Base-by-base conservation (phyloP, 2,797 vertebrate species). In the Hoplostethus mediterraneus region DNA sequence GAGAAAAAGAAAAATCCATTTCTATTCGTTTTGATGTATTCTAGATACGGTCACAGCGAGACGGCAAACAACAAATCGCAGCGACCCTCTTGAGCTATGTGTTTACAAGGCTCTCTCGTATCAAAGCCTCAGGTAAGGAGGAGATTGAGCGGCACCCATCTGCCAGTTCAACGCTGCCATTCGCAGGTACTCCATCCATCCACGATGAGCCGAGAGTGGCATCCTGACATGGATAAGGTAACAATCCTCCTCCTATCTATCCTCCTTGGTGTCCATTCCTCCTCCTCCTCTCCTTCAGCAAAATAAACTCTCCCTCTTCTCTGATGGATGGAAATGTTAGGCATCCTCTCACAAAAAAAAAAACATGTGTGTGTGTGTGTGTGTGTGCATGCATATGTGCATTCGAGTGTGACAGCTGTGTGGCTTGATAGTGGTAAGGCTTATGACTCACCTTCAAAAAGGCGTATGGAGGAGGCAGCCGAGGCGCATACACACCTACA, bases 71-170 rank as follows among this genome's bases (percentile, higher is more conserved):
- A 64, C 17, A 63, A 53, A 64, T 58, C 53, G 12, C 54, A 70
- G 40, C 14, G 28, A 68, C 44, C n/a, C 5, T 51, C 68, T 69
- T 6, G 2, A 57, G 42, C 67, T 53, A 21, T 21, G 21, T 21
- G 33, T 33, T 33, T 33, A 6, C 33, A 33, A 4, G 5, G 28
- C 74, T 74, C 55, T 53, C 57, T 55, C 55, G 63, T 73, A 80
- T 85, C 70, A 65, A 54, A 53, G 58, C 64, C 62, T 14, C 54
- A 47, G 60, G 30, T 69, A 62, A 57, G 45, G 56, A 71, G 60
- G 49, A 30, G 3, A 66, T 44, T 51, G 73, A 81, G 77, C 69
- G 73, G 77, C 77, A 84, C 77, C 77, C 79, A 82, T 85, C 79
- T 85, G 77, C 63, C 66, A 38, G 3, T 63, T 81, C 55, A 65